These are phyloP conservation scores for Calameuta filiformis DNA, from an alignment of 2,888 invertebrate genomes.

Conservation along the genomic window DNA sequence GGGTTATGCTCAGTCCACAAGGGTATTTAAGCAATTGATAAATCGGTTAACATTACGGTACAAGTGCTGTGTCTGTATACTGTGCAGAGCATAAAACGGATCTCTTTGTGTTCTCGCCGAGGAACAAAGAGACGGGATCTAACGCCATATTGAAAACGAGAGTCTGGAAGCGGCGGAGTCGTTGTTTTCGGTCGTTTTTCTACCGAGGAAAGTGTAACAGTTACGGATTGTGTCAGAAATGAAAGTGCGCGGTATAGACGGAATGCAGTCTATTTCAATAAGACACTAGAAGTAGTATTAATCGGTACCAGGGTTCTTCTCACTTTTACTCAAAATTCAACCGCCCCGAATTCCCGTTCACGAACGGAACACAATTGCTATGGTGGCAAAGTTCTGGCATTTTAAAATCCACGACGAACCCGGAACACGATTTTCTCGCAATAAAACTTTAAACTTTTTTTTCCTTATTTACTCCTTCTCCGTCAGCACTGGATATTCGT, in stretches of 20 bases:
- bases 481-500: not conserved
- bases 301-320: not conserved
- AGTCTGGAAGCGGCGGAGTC: conserved; percentile 15
- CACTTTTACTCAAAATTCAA: not conserved
- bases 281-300: not conserved
- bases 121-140: not conserved
- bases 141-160: conserved; percentile 40
- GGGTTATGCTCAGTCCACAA: not conserved
- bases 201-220: conserved; percentile 56
- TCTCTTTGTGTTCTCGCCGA: not conserved
- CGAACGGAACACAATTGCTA: not conserved
- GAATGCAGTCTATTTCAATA: not conserved
- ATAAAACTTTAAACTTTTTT: not conserved
- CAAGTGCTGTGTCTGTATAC: not conserved
- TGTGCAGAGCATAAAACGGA: not conserved
- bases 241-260: conserved; percentile 48
- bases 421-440: not conserved
- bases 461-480: too few species aligned
- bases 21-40: not conserved
- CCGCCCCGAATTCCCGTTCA: not conserved
- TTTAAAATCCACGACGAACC: not conserved
- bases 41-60: not conserved
- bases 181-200: conserved; percentile 1
- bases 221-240: conserved; percentile 58
- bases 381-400: not conserved